A percentile compares a stretch with the other conserved stretches of the same genome.
phyloP scores from a whole-genome alignment of 2,797 vertebrate genomes.

The Kryptolebias ocellatus region DNA sequence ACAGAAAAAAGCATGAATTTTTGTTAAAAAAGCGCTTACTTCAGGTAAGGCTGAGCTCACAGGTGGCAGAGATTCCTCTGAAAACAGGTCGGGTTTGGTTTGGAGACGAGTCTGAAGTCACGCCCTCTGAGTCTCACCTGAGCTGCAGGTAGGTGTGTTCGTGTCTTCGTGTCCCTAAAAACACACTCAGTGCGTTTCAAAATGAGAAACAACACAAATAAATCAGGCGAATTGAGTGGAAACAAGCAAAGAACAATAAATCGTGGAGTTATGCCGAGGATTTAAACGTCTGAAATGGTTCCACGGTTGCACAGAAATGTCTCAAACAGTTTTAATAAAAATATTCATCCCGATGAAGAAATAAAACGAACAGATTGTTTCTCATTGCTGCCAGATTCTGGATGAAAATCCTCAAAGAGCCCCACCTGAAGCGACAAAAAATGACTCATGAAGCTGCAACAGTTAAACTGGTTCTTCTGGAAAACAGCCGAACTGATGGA shows the following conservation, averaged over 20 bases:
- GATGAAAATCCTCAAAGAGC: neutral
- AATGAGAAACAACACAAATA: neutral
- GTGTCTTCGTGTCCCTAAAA: neutral
- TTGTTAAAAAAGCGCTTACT: slow-evolving; percentile 52
- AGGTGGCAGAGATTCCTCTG: slow-evolving; percentile 42
- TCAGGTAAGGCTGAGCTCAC: slow-evolving; percentile 17
- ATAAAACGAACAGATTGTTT: too few species aligned
- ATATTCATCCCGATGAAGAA: neutral
- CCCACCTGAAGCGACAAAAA: neutral
- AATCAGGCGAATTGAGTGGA: neutral
- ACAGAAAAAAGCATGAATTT: neutral
- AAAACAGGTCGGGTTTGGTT: slow-evolving; percentile 21
- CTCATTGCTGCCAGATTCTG: neutral
- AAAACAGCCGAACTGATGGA: neutral
- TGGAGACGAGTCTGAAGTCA: slow-evolving; percentile 28
- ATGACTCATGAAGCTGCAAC: slow-evolving; percentile 1
- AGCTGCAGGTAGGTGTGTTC: slow-evolving; percentile 5
- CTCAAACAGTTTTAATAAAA: too few species aligned
- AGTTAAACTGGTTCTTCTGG: neutral
- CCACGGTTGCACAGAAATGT: too few species aligned
- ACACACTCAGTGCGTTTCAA: too few species aligned
- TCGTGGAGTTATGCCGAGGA: too few species aligned
- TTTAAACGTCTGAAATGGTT: too few species aligned
- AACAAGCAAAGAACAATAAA: neutral
- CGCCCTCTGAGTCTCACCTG: slow-evolving; percentile 41